Evolutionary conservation across 53 echinoderm and acorn worm genomes (phyloP), one percentile per base, ranked within the genome.

Genomic region (Patiria pectinifera): DNA sequence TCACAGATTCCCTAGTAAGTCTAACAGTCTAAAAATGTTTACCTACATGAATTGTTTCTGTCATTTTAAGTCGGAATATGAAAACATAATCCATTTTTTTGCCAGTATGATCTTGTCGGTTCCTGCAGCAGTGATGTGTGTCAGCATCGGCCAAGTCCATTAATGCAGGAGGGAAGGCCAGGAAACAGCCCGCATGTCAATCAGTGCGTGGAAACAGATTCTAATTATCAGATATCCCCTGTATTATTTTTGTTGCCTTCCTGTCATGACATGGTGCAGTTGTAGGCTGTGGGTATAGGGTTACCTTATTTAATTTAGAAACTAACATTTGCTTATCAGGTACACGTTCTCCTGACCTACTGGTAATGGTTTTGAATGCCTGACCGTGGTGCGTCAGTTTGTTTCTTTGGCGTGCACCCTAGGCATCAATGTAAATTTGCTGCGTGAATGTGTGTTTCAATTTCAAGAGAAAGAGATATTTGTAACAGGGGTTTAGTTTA

Each of bases 101-200:
- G 15, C 24, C 74, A 4, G 24, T 74, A 23, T 74, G 22, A 74
- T 74, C 74, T 74, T 74, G 23, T 74, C 74, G 24, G 74, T 9
- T 74, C 74, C 74, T 23, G 24, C 74, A 74, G 24, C 74, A 74
- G 74, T 24, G 74, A 0, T 74, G 1, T 21, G 19, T 74, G 74
- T 74, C 74, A 74, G 74, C 24, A 18, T 74, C 74, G 35, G 46
- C 79, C 15, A 12, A 45, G 79, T 78, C 79, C 79, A 78, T 78
- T 78, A 46, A 78, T 45, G 46, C 10, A 13, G 24, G 79, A 78
- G 79, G 79, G 79, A 78, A 16, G 79, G 45, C 12, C 79, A 86
- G 76, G 74, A 86, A 24, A 71, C 86, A 86, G 75, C 71, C 85
- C 74, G 21, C 63, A 11, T 86, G 86, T 85, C 85, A 85, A 19